A percentile compares a stretch with the other conserved stretches of the same genome.
These are phyloP conservation scores for Pseudonaja textilis DNA, from an alignment of 2,113 vertebrate genomes.

Conservation along the genomic window DNA sequence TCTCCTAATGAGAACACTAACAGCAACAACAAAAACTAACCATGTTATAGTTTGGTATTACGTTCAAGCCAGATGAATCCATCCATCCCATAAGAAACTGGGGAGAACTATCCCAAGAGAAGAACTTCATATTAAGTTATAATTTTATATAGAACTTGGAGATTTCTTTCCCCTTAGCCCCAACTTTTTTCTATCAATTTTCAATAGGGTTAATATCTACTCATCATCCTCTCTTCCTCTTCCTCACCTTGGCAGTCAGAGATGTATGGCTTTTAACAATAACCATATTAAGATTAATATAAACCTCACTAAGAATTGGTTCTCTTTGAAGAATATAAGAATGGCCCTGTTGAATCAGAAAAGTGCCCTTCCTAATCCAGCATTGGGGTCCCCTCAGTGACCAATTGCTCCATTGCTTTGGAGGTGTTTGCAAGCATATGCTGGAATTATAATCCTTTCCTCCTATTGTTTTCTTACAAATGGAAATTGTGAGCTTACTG, in stretches of 20 bases:
- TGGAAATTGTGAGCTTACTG: neutral
- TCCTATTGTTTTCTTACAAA: neutral
- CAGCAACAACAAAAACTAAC: neutral
- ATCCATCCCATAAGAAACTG: neutral
- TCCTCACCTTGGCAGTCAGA: neutral
- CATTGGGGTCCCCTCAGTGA: neutral
- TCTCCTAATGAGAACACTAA: neutral
- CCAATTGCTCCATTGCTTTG: neutral
- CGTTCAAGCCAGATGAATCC: neutral
- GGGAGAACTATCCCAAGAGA: neutral
- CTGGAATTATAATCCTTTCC: neutral
- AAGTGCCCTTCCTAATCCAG: neutral
- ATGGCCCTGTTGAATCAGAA: neutral
- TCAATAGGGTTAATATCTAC: neutral
- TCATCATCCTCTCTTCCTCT: neutral
- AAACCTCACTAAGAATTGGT: neutral
- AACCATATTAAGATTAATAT: neutral
- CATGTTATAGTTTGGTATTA: neutral
- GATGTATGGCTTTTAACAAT: neutral
- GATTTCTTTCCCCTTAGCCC: neutral
- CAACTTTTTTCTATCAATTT: neutral
- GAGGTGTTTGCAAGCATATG: neutral
- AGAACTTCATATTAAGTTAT: neutral
- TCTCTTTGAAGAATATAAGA: neutral
- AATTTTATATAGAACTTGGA: neutral